These are phyloP conservation scores for Rhyacophila evoluta DNA, from an alignment of 2,888 invertebrate genomes.

Conservation along the genomic window DNA sequence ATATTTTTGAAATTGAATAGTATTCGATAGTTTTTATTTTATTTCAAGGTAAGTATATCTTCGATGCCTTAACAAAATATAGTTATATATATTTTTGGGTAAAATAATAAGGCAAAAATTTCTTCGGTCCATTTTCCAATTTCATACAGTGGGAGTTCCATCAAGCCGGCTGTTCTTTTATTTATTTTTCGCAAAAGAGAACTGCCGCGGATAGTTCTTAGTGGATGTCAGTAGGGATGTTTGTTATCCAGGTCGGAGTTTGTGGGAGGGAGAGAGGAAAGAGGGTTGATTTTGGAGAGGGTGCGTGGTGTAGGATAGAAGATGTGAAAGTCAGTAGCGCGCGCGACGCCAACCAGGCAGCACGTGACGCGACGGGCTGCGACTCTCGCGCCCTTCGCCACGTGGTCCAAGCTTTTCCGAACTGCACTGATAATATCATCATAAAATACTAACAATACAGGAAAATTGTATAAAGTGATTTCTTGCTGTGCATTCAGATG, in stretches of 20 bases:
- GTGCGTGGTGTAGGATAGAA: conserved; percentile 35
- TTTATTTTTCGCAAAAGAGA: conserved; percentile 41
- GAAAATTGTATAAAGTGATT: neutral
- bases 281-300: conserved; percentile 36
- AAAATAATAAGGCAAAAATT: neutral
- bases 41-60: no score
- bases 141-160: conserved; percentile 26
- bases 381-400: conserved; percentile 31
- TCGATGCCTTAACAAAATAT: no score
- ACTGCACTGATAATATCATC: conserved; percentile 35
- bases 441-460: conserved; percentile 7
- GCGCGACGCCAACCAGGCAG: conserved; percentile 49
- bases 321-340: conserved; percentile 50
- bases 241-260: conserved; percentile 38
- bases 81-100: no score
- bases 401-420: conserved; percentile 25
- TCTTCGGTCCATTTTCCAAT: conserved; percentile 38
- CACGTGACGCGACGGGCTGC: conserved; percentile 44
- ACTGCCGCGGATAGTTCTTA: conserved; percentile 44
- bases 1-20: no score
- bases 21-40: no score
- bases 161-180: conserved; percentile 35
- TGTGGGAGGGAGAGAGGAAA: conserved; percentile 27
- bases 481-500: neutral
- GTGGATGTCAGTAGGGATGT: conserved; percentile 45